Evolutionary conservation across 1,140 invertebrate genomes (phyloP).

Genomic region (Euwallacea fornicatus): DNA sequence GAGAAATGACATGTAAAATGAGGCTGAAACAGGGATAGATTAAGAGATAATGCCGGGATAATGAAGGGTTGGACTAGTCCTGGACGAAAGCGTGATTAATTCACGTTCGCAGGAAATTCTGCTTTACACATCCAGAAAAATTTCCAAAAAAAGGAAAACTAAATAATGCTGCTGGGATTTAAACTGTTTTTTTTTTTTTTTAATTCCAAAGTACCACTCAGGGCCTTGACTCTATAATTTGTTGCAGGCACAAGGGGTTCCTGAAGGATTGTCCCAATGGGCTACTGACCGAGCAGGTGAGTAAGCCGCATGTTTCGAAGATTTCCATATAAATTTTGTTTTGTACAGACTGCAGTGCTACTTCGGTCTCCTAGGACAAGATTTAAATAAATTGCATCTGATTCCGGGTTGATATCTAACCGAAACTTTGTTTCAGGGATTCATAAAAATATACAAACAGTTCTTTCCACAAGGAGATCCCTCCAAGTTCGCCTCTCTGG

Average conservation of each 20-base stretch:
- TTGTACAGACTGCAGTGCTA: too few relatives aligned
- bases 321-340: neutral
- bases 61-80: neutral
- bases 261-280: constrained; percentile 92
- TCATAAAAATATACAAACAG: constrained; percentile 98
- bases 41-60: neutral
- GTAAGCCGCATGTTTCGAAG: constrained; percentile 39
- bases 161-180: neutral
- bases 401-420: too few relatives aligned
- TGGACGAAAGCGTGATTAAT: too few relatives aligned
- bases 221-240: neutral
- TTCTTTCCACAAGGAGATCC: constrained; percentile 98
- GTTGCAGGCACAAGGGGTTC: constrained; percentile 89
- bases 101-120: too few relatives aligned
- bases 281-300: constrained; percentile 87
- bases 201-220: neutral
- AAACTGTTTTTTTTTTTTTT: neutral
- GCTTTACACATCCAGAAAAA: too few relatives aligned
- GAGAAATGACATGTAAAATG: neutral
- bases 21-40: neutral
- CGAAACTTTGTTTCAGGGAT: constrained; percentile 72
- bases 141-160: too few relatives aligned
- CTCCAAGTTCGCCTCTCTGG: constrained; percentile 94
- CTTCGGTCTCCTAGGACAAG: too few relatives aligned
- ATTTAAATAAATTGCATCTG: too few relatives aligned